Evolutionary conservation across 1,140 invertebrate genomes (phyloP), one percentile per base, ranked within the genome.

Genomic region (Diabrotica virgifera): DNA sequence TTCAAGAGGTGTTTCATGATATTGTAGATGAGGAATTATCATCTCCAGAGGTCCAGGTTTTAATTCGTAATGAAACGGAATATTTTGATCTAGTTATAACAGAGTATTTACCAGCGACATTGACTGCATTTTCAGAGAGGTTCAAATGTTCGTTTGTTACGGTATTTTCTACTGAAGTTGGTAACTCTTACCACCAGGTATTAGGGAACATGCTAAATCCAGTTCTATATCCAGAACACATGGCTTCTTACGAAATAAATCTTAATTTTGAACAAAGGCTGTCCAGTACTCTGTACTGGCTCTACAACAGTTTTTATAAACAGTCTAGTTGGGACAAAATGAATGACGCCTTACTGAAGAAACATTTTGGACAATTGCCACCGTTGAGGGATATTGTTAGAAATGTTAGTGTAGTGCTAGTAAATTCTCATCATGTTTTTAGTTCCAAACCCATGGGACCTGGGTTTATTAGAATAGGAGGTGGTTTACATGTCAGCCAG

Each of bases 221-320:
- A 0, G 55, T 64, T 7, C n/a, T 70, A 5, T 70, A 65, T 56
- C 69, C 69, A n/a, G 59, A 36, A 14, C n/a, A 56, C 52, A 52
- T 64, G n/a, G 46, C 52, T 0, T 55, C 74, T 0, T 80, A 74
- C 62, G 36, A n/a, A 10, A 67, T 76, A 35, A 35, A 77, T 51
- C 74, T 80, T 70, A 79, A 66, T 14, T 79, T 82, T 38, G 54
- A 61, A 36, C 73, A 85, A 65, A 70, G 83, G 13, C 13, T 82
- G 0, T n/a, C 58, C 0, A 77, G 76, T 59, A 13, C 64, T 14
- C 35, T 70, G 2, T 71, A 65, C 51, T 11, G 35, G 10, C 8
- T 46, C 11, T 60, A 58, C 35, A 58, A 36, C 3, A 35, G 9
- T 65, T 12, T 57, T 53, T 12, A 57, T 40, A 0, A 57, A 59